Evolutionary conservation across 2,888 invertebrate species (phyloP), one percentile per base, ranked within the genome.

Genomic region (Sylvicola cinctus): DNA sequence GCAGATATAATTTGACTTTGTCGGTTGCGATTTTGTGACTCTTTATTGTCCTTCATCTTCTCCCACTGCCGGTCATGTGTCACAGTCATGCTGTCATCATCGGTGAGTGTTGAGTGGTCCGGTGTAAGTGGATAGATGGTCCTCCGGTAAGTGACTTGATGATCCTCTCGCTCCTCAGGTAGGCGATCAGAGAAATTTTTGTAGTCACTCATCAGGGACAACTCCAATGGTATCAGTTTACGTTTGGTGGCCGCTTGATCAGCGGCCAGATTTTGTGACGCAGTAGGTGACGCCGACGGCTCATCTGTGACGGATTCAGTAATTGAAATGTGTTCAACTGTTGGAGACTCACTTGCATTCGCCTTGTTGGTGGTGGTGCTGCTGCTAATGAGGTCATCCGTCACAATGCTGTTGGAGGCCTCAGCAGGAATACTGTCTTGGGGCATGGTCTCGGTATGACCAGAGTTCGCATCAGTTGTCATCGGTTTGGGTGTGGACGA

Each of bases 1-100:
- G 27, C 29, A n/a, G 42, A 41, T 3, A 31, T n/a, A 3, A 35
- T 44, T 46, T 28, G 40, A 36, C 20, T 41, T 38, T 38, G 39
- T 27, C 63, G 56, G 43, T 63, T 67, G 42, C 68, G 60, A 44
- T 70, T 71, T 29, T 60, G 54, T 38, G 68, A 66, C 46, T 71
- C 68, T 44, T 70, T 71, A 37, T 58, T 62, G 32, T 56, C 60
- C 44, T 71, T 71, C 39, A 65, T 58, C 39, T 63, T 62, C 38
- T 66, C 66, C 49, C 63, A 60, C 31, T 60, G 58, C 1, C 52
- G 49, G 37, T 51, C 49, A 25, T 25, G 7, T 25, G 7, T 7
- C 7, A 29, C 8, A 29, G 3, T 28, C 11, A 28, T 6, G 6
- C n/a, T 5, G n/a, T 28, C 12, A 5, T 28, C 29, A 28, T n/a